Evolutionary conservation across 2,797 vertebrate genomes (phyloP).

Genomic region (Lacerta bilineata): DNA sequence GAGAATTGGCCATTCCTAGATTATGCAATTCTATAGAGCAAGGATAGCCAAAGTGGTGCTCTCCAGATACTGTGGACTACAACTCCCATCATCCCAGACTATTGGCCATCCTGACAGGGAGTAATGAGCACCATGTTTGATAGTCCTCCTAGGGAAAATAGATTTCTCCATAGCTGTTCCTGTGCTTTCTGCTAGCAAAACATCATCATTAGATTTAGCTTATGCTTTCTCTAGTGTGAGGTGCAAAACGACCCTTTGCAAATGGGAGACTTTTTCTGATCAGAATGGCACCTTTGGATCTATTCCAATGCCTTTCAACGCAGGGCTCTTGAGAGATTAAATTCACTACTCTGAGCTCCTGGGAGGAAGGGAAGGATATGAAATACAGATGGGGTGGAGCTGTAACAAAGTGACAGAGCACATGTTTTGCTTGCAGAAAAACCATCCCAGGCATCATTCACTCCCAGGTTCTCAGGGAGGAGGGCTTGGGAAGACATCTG

Average conservation of each 20-base stretch:
- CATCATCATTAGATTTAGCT: background rate
- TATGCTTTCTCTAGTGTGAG: background rate
- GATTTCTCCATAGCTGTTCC: too few species aligned
- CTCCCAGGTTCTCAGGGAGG: too few species aligned
- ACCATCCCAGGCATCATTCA: background rate
- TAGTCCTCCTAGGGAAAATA: too few species aligned
- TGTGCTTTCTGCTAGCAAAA: background rate
- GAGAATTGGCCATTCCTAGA: too few species aligned
- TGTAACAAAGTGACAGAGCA: background rate
- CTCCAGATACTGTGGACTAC: too few species aligned
- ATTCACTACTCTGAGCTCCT: background rate
- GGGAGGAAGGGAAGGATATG: background rate
- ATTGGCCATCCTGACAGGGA: too few species aligned
- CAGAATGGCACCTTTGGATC: background rate
- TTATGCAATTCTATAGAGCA: too few species aligned
- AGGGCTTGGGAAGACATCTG: background rate
- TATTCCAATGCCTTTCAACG: background rate
- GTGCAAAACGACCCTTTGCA: background rate
- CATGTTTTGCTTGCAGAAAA: background rate
- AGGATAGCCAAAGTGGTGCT: too few species aligned
- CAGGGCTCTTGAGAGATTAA: background rate
- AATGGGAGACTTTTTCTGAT: background rate
- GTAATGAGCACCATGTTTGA: too few species aligned
- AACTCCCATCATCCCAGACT: too few species aligned
- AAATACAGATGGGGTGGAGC: background rate